Conservation (phyloP, 2,888 invertebrate genomes). For the Plebejus anna region DNA sequence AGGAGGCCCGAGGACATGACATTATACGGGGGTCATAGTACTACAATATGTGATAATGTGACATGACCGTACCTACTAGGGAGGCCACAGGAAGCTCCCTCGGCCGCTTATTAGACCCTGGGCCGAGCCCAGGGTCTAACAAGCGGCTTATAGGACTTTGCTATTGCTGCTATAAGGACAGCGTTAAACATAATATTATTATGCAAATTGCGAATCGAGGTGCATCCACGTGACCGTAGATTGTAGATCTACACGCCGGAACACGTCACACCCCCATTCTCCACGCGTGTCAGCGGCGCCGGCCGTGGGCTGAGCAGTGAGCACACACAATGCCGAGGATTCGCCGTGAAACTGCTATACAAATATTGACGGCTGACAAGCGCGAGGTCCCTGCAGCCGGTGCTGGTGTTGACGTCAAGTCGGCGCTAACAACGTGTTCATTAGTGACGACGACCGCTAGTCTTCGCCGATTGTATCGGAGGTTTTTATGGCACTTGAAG, state of each 20-base stretch:
- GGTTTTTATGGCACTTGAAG: not conserved
- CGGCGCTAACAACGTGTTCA: not conserved
- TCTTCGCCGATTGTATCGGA: not conserved
- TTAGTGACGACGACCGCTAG: not conserved
- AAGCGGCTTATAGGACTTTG: no score
- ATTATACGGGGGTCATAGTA: no score
- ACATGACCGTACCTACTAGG: no score
- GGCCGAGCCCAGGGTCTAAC: no score
- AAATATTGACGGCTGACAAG: not conserved
- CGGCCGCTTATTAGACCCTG: no score
- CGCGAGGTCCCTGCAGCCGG: not conserved
- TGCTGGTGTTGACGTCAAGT: not conserved
- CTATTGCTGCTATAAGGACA: no score
- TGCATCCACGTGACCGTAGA: not conserved
- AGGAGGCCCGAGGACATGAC: no score
- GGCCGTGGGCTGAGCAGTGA: not conserved
- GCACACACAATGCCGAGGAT: not conserved
- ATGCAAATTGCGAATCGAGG: not conserved
- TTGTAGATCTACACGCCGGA: not conserved
- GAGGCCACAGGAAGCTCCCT: no score
- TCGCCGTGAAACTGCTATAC: not conserved
- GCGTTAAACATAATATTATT: no score
- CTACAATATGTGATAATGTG: no score
- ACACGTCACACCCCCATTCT: not conserved
- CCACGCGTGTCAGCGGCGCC: not conserved